Evolutionary conservation across 2,797 vertebrate species (phyloP), one percentile per base, ranked within the genome.

Genomic region (Acrossocheilus fasciatus): DNA sequence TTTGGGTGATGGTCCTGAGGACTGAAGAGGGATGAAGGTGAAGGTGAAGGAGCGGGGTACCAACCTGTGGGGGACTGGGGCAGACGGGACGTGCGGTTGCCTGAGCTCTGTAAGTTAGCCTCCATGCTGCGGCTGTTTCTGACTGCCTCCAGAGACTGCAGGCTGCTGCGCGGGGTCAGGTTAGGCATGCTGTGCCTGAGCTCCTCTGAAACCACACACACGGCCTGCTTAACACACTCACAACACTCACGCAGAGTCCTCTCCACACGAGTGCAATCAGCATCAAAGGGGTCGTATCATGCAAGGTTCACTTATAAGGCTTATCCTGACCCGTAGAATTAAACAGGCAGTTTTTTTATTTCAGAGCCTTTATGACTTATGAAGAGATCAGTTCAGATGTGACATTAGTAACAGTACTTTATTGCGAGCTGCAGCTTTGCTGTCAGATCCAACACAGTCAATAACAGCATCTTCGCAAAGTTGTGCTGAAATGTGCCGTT

Each of bases 121-220:
- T 98, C 97, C 96, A 98, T 94, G 94, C 97, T 98, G 88, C 97
- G 96, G 91, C 97, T 98, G 95, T 97, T 97, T 89, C 97, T 95
- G 70, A 97, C 96, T 0, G 98, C 96, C 90, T 97, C 97, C 90
- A 98, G 89, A 43, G 97, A 94, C 45, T 96, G 96, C 73, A 97
- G 96, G 91, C 96, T 96, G 87, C 96, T 97, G 92, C 97, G 96
- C 72, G 95, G 96, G 90, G 97, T 96, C 94, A 98, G 92, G 92
- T 97, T 98, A 91, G 98, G 97, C 97, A 98, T 98, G 94, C 97
- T 98, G 94, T 97, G 97, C 81, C 97, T 95, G 93, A 98, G 93
- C 92, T 98, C 97, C 92, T 98, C 98, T 98, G 96, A 89, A 91
- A 94, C 91, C 94, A 92, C 89, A 94, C 88, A 93, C 83, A 89